Conservation (phyloP, 2,797 vertebrate genomes). For the Schizothorax lantsangensis region DNA sequence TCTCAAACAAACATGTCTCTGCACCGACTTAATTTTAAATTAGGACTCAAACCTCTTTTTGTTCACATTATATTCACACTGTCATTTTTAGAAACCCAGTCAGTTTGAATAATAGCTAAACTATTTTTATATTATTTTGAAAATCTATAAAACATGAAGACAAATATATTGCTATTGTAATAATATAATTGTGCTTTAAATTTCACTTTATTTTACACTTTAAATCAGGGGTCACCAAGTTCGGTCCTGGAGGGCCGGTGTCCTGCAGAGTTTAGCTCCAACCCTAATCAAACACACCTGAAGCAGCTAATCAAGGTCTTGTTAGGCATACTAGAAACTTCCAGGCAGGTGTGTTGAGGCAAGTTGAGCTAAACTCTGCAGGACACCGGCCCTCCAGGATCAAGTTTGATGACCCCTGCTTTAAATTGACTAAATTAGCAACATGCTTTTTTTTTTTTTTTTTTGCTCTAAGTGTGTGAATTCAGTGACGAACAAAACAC, state of each 20-base stretch:
- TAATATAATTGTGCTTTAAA: neutral
- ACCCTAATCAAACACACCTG: too few species aligned
- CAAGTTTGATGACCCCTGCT: too few species aligned
- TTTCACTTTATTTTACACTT: neutral
- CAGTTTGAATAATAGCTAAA: neutral
- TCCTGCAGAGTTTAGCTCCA: too few species aligned
- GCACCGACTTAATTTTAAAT: neutral
- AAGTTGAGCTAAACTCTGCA: too few species aligned
- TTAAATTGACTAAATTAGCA: neutral
- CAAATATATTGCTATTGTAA: neutral
- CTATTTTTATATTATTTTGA: neutral
- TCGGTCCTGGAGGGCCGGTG: too few species aligned
- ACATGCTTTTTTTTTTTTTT: neutral
- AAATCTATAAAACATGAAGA: neutral
- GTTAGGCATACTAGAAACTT: too few species aligned
- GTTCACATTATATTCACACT: neutral
- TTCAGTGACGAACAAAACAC: neutral
- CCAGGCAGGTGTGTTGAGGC: too few species aligned
- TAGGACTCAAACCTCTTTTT: neutral
- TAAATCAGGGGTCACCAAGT: too few species aligned
- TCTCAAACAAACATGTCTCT: neutral
- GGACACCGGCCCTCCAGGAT: too few species aligned
- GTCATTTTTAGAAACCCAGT: neutral
- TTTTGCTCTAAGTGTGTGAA: neutral
- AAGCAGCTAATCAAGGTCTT: too few species aligned